phyloP scores from a whole-genome alignment of 2,113 vertebrate species.

The Tapirus terrestris region DNA sequence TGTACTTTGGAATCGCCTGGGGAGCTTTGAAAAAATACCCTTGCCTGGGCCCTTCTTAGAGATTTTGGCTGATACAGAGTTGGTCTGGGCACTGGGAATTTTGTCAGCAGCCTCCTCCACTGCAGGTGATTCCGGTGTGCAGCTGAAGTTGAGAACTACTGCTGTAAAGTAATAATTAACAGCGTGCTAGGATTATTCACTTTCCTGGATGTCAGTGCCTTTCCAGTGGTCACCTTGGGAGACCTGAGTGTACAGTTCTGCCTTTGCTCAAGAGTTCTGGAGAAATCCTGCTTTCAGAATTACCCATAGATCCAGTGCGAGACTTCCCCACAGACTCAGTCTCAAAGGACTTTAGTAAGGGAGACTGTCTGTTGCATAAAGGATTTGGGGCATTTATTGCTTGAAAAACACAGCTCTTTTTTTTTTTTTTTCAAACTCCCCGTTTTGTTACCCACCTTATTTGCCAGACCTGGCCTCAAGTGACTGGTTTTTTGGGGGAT shows the following conservation, averaged over 20 bases:
- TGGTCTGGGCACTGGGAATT: background rate
- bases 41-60: background rate
- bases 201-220: background rate
- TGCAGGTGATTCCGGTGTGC: fast-evolving
- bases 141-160: fast-evolving
- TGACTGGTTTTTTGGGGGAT: background rate
- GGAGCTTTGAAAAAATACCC: background rate
- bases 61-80: background rate
- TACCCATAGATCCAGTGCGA: background rate
- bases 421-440: background rate
- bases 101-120: too few species aligned
- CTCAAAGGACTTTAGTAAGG: background rate
- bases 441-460: background rate
- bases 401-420: background rate
- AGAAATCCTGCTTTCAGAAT: background rate
- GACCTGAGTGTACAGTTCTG: background rate
- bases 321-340: background rate
- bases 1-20: background rate
- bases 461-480: background rate
- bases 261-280: background rate
- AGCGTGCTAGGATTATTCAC: fast-evolving
- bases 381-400: background rate
- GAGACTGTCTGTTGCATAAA: background rate
- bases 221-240: background rate
- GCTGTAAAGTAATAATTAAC: background rate